Percentiles rank a stretch among this genome's conserved stretches.
Conservation (phyloP, 2,797 vertebrate genomes). For the Xenops minutus region DNA sequence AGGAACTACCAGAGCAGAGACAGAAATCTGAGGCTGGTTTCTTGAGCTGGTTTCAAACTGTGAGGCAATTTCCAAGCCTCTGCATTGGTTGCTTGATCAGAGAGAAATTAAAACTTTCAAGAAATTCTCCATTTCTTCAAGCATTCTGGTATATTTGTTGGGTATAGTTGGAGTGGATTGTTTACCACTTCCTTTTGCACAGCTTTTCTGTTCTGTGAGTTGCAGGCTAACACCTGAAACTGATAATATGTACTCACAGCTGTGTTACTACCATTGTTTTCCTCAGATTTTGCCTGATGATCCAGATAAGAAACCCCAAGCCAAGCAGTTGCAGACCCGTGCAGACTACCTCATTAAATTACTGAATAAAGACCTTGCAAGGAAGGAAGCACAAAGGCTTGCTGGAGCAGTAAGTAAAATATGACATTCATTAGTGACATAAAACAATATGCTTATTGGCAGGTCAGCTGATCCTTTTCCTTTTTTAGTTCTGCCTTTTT, state of each 20-base stretch:
- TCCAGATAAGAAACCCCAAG: conserved; percentile 98
- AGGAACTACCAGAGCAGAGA: background rate
- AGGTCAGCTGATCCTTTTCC: background rate
- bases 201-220: background rate
- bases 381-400: conserved; percentile 92
- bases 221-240: background rate
- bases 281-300: conserved; percentile 95
- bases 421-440: background rate
- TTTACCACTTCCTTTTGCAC: background rate
- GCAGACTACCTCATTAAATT: conserved; percentile 99
- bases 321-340: conserved; percentile 96
- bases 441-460: background rate
- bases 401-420: conserved; percentile 84
- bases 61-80: background rate
- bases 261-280: background rate
- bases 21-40: background rate
- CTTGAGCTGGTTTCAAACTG: background rate
- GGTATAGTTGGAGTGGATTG: background rate
- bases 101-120: background rate
- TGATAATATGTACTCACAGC: background rate
- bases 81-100: background rate
- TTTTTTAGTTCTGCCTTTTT: background rate
- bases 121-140: background rate
- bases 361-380: conserved; percentile 93
- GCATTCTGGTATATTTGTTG: background rate